phyloP scores from a whole-genome alignment of 2,113 vertebrate species.

The Crotalus horridus region DNA sequence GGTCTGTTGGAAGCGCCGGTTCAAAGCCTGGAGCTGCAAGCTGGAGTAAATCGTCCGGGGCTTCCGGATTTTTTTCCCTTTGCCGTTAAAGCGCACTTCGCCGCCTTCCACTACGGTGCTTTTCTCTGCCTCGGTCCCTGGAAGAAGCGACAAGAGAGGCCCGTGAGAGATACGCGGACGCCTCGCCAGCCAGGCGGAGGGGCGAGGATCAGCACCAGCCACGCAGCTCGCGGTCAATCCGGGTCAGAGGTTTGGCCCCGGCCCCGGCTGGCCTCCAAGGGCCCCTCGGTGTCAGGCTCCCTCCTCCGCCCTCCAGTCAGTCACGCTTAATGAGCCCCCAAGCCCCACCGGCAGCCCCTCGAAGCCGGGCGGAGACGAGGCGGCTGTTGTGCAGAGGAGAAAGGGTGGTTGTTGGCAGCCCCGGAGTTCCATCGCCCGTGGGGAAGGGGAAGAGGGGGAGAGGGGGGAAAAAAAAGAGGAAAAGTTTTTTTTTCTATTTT shows the following conservation, averaged over 20 bases:
- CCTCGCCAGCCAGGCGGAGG: conserved; percentile 8
- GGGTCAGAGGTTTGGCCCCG: background rate
- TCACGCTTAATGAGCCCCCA: background rate
- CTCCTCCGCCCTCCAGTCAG: background rate
- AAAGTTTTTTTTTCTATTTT: conserved; percentile 85
- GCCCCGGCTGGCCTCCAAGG: background rate
- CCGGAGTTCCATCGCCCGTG: conserved; percentile 67
- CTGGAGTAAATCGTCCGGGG: conserved; percentile 99
- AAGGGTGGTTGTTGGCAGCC: conserved; percentile 37
- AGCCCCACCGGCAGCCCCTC: background rate
- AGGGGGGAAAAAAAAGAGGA: conserved; percentile 59
- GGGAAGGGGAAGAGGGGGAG: background rate
- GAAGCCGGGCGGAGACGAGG: background rate
- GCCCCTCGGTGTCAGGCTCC: background rate
- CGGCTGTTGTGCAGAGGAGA: background rate
- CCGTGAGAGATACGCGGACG: conserved; percentile 24
- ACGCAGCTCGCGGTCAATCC: background rate
- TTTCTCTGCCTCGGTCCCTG: conserved; percentile 89
- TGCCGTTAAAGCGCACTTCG: conserved; percentile 97
- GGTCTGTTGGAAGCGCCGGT: conserved; percentile 97
- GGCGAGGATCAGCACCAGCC: background rate
- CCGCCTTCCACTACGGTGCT: conserved; percentile 98
- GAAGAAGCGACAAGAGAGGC: background rate
- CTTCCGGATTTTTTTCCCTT: conserved; percentile 99
- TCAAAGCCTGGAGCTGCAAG: conserved; percentile 96